A percentile compares a stretch with the other conserved stretches of the same genome.
phyloP scores from a whole-genome alignment of 2,113 vertebrate genomes.

The Nanger granti region DNA sequence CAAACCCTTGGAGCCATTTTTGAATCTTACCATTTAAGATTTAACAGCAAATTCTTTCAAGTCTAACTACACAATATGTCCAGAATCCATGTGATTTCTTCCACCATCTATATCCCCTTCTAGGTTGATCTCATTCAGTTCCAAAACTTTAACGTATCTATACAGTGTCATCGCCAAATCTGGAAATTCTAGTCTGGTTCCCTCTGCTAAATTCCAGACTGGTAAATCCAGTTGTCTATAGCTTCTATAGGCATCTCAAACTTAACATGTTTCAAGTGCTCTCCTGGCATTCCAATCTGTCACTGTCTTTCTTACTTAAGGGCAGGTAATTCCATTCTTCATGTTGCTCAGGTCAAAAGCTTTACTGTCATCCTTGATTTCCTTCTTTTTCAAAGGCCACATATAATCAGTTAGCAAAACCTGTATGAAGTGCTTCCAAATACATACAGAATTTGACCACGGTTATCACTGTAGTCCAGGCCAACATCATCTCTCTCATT shows the following conservation, averaged over 20 bases:
- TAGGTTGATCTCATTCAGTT: not conserved
- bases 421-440: not conserved
- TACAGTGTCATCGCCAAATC: not conserved
- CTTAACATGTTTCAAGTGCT: not conserved
- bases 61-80: not conserved
- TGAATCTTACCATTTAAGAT: not conserved
- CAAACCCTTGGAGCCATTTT: not conserved
- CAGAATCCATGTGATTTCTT: not conserved
- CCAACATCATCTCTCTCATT: not conserved
- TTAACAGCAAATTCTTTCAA: not conserved
- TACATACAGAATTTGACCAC: not conserved
- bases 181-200: not conserved
- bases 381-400: not conserved
- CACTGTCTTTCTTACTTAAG: not conserved
- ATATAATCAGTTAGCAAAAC: not conserved
- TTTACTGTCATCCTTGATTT: not conserved
- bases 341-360: not conserved
- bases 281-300: not conserved
- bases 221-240: not conserved
- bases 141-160: not conserved
- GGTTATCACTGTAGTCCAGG: not conserved
- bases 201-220: not conserved
- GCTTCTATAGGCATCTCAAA: not conserved
- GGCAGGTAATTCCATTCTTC: not conserved
- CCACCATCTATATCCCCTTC: not conserved